A percentile compares a stretch with the other conserved stretches of the same genome.
Evolutionary conservation across 2,797 vertebrate genomes (phyloP).

Genomic region (Liasis olivaceus): DNA sequence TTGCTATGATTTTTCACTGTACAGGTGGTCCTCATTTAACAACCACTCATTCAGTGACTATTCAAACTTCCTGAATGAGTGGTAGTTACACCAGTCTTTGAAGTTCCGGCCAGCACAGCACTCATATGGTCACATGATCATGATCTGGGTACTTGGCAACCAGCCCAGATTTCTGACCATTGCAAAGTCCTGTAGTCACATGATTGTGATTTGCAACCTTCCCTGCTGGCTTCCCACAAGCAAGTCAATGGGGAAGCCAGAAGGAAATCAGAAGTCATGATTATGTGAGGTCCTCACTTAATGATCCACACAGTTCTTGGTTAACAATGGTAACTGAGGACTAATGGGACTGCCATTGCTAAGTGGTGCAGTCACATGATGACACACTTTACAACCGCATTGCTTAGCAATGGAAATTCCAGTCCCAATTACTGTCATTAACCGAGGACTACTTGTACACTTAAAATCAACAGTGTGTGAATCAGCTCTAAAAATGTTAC

Average conservation of each 20-base stretch:
- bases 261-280: not conserved
- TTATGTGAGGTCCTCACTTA: not conserved
- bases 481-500: not conserved
- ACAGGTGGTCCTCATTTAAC: not conserved
- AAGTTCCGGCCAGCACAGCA: not conserved
- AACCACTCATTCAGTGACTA: not conserved
- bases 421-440: not conserved
- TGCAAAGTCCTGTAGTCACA: not conserved
- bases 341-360: not conserved
- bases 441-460: not conserved
- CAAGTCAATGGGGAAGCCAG: not conserved
- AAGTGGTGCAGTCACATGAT: not conserved
- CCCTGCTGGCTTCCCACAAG: not conserved
- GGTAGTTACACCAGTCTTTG: not conserved
- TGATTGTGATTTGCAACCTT: not conserved
- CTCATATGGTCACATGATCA: not conserved
- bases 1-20: not conserved
- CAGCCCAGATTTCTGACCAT: not conserved
- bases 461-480: not conserved
- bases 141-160: not conserved
- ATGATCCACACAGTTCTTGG: not conserved
- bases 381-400: not conserved
- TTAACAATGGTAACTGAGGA: not conserved
- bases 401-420: not conserved
- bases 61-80: not conserved